Base-by-base conservation (phyloP, 2,888 invertebrate genomes). In the Lasius fuliginosus region DNA sequence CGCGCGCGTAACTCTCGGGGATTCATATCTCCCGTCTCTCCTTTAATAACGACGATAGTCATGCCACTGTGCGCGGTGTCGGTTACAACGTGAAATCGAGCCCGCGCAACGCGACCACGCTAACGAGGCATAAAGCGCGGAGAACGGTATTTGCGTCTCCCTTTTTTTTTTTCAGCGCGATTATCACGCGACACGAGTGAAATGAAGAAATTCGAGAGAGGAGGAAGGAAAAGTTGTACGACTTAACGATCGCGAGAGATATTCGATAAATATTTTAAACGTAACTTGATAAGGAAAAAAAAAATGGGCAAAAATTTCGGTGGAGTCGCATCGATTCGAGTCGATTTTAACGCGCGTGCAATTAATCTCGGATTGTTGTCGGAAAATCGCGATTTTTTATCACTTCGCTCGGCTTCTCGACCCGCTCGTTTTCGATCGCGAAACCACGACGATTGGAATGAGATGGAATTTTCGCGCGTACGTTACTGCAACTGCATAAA, bases 91-190 rank as follows among this genome's bases (percentile, higher is more conserved):
- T 46, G 86, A 85, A 86, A 90, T 12, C 86, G 56, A 81, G 82
- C 68, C 68, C 23, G 65, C 36, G 46, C 46, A 18, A 46, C 68
- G 83, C 84, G 71, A 81, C 65, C 73, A 58, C 84, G 84, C 81
- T 85, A 90, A 90, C 89, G 90, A 90, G 84, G 74, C 87, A 90
- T 90, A 90, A 89, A 90, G 67, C 82, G 84, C 69, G 73, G 27
- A 40, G 36, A 42, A 33, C n/a, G 46, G 18, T 11, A 36, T 15
- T n/a, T 30, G 23, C 42, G 15, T 60, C 27, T 5, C n/a, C 30
- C 9, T 30, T 40, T 23, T 15, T 23, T 15, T 30, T 9, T 0
- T n/a, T n/a, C 53, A 53, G 12, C 12, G 33, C 27, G 46, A 46
- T 74, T 68, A 60, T 60, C 79, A 74, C 79, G 75, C 75, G 74